Conservation (phyloP, 1,140 invertebrate genomes). For the Pararge aegeria region DNA sequence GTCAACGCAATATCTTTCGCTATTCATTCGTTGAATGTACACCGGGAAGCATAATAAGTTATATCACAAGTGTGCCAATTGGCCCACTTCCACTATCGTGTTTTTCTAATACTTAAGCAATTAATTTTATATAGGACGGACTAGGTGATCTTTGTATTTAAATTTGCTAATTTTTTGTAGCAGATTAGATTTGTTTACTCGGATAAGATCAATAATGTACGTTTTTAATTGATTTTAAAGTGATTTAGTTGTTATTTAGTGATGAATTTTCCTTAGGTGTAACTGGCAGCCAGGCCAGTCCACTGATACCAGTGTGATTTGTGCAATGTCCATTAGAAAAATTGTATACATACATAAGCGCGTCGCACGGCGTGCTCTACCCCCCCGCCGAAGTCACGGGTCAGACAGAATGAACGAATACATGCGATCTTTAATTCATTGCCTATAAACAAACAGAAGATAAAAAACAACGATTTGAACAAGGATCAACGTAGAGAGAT, state of each 20-base stretch:
- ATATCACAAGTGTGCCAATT: constrained; percentile 60
- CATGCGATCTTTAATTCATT: neutral
- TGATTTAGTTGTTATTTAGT: constrained; percentile 80
- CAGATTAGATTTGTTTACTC: constrained; percentile 77
- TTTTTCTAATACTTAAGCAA: constrained; percentile 76
- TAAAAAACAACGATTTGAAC: too few relatives aligned
- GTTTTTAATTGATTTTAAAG: constrained; percentile 79
- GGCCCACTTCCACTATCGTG: constrained; percentile 55
- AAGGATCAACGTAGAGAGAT: too few relatives aligned
- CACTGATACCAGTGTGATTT: constrained; percentile 70
- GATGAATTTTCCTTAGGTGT: constrained; percentile 73
- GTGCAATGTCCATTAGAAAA: constrained; percentile 71
- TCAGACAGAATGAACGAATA: neutral
- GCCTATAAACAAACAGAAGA: too few relatives aligned
- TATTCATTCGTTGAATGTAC: constrained; percentile 72
- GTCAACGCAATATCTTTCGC: constrained; percentile 73
- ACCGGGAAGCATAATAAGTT: constrained; percentile 70
- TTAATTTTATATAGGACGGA: constrained; percentile 74
- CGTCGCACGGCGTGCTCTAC: neutral
- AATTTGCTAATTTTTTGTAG: constrained; percentile 79
- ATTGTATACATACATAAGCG: constrained; percentile 31
- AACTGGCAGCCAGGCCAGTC: constrained; percentile 69
- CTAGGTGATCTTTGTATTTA: constrained; percentile 77
- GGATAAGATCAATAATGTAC: constrained; percentile 75
- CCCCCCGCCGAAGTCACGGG: neutral